Evolutionary conservation across 2,113 vertebrate genomes (phyloP).

Genomic region (Plestiodon gilberti): DNA sequence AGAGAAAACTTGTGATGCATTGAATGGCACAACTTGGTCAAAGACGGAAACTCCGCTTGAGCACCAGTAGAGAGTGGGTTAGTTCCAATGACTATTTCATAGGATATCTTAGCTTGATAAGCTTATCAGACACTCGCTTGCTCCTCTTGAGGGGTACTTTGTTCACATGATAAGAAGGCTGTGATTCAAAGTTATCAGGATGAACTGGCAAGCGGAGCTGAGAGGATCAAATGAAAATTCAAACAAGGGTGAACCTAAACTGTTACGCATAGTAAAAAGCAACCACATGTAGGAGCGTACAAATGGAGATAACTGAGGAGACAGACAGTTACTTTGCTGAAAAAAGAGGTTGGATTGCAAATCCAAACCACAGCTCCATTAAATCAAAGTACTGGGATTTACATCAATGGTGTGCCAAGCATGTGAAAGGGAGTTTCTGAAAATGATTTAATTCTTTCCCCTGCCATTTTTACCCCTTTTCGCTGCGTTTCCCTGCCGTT

Average conservation of each 20-base stretch:
- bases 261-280: background rate
- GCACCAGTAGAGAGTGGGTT: background rate
- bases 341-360: background rate
- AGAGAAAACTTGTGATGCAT: background rate
- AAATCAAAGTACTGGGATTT: background rate
- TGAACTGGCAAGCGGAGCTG: background rate
- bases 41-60: background rate
- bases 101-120: background rate
- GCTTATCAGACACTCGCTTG: background rate
- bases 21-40: no score
- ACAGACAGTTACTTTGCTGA: background rate
- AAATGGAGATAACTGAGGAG: background rate
- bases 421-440: background rate
- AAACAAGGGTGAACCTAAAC: background rate
- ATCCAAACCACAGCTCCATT: background rate
- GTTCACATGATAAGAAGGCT: background rate
- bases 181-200: slow-evolving; percentile 16
- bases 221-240: background rate
- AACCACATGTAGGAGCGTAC: no score
- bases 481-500: no score
- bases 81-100: background rate
- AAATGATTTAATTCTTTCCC: no score
- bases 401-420: background rate
- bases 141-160: background rate
- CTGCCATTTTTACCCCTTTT: no score